A percentile compares a stretch with the other conserved stretches of the same genome.
Conservation (phyloP, 2,113 vertebrate species). For the Sminthopsis crassicaudata region DNA sequence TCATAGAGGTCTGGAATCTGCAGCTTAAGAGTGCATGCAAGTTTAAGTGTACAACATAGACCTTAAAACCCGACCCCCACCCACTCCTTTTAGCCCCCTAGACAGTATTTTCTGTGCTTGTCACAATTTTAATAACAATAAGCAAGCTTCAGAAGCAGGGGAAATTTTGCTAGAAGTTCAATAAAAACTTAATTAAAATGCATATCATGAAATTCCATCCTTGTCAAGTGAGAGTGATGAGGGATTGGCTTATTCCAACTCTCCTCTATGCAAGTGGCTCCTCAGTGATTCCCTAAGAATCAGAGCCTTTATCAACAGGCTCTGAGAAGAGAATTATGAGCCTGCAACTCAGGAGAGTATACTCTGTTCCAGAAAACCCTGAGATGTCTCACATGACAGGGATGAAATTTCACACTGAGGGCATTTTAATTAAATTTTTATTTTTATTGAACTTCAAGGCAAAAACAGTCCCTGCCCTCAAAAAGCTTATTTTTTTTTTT, state of each 20-base stretch:
- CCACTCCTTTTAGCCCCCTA: not conserved
- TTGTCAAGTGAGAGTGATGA: constrained; percentile 61
- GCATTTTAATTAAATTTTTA: no score
- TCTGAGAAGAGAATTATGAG: not conserved
- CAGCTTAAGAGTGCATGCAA: constrained; percentile 34
- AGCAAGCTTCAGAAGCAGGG: constrained; percentile 46
- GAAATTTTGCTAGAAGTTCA: constrained; percentile 50
- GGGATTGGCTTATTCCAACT: not conserved
- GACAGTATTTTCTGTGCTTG: not conserved
- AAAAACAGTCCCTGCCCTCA: not conserved
- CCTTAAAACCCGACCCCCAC: not conserved
- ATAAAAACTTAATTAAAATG: constrained; percentile 71
- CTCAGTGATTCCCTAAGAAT: not conserved
- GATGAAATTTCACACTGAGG: no score
- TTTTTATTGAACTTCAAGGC: not conserved
- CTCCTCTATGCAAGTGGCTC: not conserved
- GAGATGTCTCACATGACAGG: not conserved
- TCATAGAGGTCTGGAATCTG: constrained; percentile 32
- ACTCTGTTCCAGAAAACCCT: constrained; percentile 23
- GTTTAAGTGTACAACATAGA: not conserved
- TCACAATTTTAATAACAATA: constrained; percentile 59
- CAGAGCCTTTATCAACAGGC: not conserved
- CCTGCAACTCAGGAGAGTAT: not conserved
- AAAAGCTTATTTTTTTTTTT: not conserved
- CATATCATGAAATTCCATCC: constrained; percentile 68